These are phyloP conservation scores for Plebejus anna DNA, from an alignment of 2,888 invertebrate genomes.

Conservation along the genomic window DNA sequence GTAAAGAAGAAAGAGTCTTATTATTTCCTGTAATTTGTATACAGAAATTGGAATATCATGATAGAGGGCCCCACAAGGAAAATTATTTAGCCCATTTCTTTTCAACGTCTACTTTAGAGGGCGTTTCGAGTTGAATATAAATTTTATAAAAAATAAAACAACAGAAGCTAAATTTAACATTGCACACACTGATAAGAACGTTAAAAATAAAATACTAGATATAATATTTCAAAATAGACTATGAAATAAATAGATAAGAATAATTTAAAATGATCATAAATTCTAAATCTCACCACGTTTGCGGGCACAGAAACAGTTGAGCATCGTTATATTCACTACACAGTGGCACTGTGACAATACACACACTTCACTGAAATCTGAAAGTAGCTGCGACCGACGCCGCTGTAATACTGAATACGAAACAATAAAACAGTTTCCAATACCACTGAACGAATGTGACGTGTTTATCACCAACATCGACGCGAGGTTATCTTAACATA, in stretches of 20 bases:
- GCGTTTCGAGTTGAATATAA: not conserved
- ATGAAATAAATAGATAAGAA: not conserved
- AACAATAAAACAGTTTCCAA: constrained; percentile 55
- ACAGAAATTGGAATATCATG: no score
- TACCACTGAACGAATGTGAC: constrained; percentile 43
- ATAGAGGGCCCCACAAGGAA: not conserved
- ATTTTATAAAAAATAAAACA: not conserved
- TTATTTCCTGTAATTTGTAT: no score
- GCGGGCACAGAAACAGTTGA: constrained; percentile 48
- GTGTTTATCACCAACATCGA: constrained; percentile 63
- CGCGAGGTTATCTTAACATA: constrained; percentile 39
- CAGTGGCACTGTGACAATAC: not conserved
- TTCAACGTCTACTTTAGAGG: not conserved
- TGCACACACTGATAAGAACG: not conserved
- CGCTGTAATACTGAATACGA: constrained; percentile 66
- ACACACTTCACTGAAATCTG: constrained; percentile 43
- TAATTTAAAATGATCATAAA: not conserved
- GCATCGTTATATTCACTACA: constrained; percentile 42
- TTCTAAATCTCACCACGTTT: constrained; percentile 42
- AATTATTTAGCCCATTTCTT: not conserved
- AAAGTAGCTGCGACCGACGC: constrained; percentile 59
- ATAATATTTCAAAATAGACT: not conserved
- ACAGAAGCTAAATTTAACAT: not conserved
- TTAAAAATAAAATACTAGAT: not conserved
- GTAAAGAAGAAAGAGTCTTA: not conserved